Percentiles rank a stretch among this genome's conserved stretches.
These are phyloP conservation scores for Circaetus cinerascens DNA, from an alignment of 2,113 vertebrate genomes.

Conservation along the genomic window DNA sequence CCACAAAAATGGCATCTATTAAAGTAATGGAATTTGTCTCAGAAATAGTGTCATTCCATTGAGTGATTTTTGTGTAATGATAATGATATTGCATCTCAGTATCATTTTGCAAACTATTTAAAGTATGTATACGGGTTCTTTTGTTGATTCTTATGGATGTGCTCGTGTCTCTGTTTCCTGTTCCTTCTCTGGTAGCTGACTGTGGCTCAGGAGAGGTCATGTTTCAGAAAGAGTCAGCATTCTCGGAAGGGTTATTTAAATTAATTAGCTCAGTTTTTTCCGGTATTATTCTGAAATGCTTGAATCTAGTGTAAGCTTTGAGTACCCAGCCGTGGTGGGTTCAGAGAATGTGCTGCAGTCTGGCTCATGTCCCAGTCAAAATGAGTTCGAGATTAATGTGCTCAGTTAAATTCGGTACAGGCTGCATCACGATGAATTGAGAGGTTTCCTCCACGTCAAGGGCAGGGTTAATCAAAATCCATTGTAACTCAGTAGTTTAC, in stretches of 20 bases:
- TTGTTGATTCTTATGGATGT: neutral
- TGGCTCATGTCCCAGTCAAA: neutral
- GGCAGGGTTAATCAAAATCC: neutral
- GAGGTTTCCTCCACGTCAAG: neutral
- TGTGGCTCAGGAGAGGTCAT: neutral
- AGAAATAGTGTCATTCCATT: conserved; percentile 4
- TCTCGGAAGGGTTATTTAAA: neutral
- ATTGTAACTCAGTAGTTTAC: neutral
- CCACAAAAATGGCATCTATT: conserved; percentile 16
- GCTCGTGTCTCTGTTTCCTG: neutral
- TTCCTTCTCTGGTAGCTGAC: neutral
- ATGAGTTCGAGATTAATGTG: neutral
- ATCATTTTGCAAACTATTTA: neutral
- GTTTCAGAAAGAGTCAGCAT: neutral
- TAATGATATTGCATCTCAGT: neutral
- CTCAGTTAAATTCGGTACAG: neutral
- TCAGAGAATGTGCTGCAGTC: neutral
- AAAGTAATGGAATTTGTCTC: neutral
- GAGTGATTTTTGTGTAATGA: neutral
- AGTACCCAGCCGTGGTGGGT: neutral
- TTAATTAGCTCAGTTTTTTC: neutral
- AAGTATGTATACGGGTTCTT: neutral
- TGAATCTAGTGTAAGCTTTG: neutral
- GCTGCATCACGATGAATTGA: neutral
- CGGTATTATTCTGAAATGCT: neutral